Conservation (phyloP, 1,140 invertebrate genomes). For the Conus betulinus region DNA sequence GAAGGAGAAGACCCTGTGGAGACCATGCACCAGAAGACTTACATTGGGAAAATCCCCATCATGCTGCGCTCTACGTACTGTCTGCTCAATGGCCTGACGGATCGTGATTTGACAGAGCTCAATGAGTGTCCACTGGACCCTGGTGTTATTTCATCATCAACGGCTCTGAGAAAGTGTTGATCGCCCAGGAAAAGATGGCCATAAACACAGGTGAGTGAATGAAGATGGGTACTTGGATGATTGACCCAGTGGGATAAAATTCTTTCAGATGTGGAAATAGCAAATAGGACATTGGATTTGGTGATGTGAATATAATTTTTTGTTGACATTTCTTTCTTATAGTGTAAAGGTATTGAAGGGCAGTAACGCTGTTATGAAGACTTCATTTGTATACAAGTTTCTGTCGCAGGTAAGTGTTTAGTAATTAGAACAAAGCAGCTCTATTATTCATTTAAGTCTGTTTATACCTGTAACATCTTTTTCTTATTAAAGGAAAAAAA, state of each 20-base stretch:
- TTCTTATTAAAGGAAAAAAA: too few relatives aligned
- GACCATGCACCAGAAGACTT: constrained; percentile 97
- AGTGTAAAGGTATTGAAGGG: too few relatives aligned
- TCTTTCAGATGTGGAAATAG: background rate
- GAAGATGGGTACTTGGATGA: background rate
- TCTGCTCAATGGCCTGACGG: constrained; percentile 92
- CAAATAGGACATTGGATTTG: background rate
- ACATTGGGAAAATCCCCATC: constrained; percentile 99
- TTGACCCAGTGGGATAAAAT: too few relatives aligned
- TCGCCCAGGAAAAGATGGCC: constrained; percentile 99
- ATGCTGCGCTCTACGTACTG: constrained; percentile 99
- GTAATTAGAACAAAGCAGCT: too few relatives aligned
- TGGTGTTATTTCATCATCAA: constrained; percentile 79
- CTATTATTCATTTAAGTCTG: too few relatives aligned
- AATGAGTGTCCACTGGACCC: constrained; percentile 99
- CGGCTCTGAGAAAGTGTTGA: constrained; percentile 83
- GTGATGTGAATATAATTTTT: too few relatives aligned
- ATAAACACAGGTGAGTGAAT: constrained; percentile 88
- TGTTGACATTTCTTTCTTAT: too few relatives aligned
- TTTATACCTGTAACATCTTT: too few relatives aligned
- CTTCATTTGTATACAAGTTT: too few relatives aligned
- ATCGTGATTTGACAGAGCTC: constrained; percentile 98
- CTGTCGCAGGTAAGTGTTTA: too few relatives aligned
- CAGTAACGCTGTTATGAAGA: too few relatives aligned
- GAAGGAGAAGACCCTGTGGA: constrained; percentile 94